phyloP scores from a whole-genome alignment of 2,888 invertebrate species.

The Ligdia adustata region DNA sequence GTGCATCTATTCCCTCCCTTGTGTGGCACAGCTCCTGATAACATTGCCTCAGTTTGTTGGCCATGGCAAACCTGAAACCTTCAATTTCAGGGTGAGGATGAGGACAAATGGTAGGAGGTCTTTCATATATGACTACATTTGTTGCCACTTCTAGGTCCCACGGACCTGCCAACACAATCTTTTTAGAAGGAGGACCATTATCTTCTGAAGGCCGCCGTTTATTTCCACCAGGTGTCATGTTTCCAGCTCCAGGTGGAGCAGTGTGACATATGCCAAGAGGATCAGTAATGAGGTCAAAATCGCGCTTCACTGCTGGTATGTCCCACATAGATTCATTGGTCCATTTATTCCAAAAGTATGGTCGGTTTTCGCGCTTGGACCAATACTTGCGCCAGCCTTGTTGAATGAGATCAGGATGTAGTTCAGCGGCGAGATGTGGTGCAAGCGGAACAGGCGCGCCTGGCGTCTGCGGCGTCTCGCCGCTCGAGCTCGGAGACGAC shows the following conservation, averaged over 20 bases:
- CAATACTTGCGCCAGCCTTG: constrained; percentile 99
- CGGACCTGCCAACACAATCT: constrained; percentile 94
- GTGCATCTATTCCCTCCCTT: constrained; percentile 96
- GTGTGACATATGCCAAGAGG: constrained; percentile 91
- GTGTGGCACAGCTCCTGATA: constrained; percentile 98
- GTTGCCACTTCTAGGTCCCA: constrained; percentile 98
- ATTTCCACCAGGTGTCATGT: constrained; percentile 82
- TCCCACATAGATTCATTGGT: constrained; percentile 99
- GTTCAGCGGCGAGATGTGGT: constrained; percentile 73
- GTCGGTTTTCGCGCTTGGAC: constrained; percentile 97
- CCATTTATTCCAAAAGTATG: constrained; percentile 98
- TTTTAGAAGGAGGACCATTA: constrained; percentile 91
- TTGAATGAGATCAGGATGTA: constrained; percentile 84
- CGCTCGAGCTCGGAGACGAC: constrained; percentile 71
- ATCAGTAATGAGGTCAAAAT: constrained; percentile 96
- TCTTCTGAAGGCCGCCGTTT: constrained; percentile 93
- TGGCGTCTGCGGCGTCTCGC: constrained; percentile 83
- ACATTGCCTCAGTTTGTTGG: constrained; percentile 93
- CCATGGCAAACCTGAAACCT: constrained; percentile 91
- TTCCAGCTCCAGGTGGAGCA: constrained; percentile 70
- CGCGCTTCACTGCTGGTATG: constrained; percentile 91
- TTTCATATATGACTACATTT: constrained; percentile 95
- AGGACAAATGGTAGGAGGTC: constrained; percentile 92
- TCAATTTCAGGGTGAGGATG: constrained; percentile 98
- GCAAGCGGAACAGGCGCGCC: constrained; percentile 83